Evolutionary conservation across 2,797 vertebrate genomes (phyloP), one percentile per base, ranked within the genome.

Genomic region (Passerculus sandwichensis): DNA sequence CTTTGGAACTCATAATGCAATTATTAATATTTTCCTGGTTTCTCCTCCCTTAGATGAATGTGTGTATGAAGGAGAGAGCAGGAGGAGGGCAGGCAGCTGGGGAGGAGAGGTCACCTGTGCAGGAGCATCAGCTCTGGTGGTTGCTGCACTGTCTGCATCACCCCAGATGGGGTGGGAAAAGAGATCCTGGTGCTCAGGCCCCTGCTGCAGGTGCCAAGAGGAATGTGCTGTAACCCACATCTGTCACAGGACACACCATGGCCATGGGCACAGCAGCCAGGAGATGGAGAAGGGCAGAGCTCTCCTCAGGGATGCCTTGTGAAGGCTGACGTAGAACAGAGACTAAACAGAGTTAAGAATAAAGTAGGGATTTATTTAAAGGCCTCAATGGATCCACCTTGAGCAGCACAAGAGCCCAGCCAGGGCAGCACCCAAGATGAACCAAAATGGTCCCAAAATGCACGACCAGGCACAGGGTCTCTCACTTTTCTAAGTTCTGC

Each of bases 121-220:
- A 61, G 57, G 30, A 73, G 27, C 11, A 50, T 3, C 67, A n/a
- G 32, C 1, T 0, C 48, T 42, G 53, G 1, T 2, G 2, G 30
- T 11, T 25, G 22, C 29, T 45, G n/a, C 51, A 10, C 0, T 0
- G 27, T 13, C 66, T 22, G 27, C n/a, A 9, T 13, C n/a, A 50
- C 30, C 15, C 16, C 66, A 36, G 2, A 10, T 0, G 0, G 0
- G 3, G 13, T 40, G 64, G 48, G 29, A 6, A 69, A 29, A 51
- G 45, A 3, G 34, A 22, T 85, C 45, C 64, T 64, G 54, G 65
- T 86, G n/a, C 69, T 65, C 65, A 29, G 23, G 7, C 29, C 26
- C 16, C 23, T 27, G 11, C 19, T 42, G 67, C 2, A 38, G 53
- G 50, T 6, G 16, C 9, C 10, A 22, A 60, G 48, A 36, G 51